Conservation (phyloP, 2,888 invertebrate genomes). For the Dolichopus griseipennis region DNA sequence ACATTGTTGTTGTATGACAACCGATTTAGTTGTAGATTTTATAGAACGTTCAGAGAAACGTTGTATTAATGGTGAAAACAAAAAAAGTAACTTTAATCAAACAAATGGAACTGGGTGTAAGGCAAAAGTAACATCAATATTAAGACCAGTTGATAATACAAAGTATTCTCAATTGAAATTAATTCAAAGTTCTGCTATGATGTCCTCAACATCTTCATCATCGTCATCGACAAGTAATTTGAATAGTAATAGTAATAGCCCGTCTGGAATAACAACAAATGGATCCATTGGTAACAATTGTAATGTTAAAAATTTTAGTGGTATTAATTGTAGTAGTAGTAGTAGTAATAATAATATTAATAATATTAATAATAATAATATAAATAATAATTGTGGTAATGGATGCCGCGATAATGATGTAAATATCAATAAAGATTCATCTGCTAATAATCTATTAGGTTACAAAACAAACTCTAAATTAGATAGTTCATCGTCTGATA, state of each 20-base stretch:
- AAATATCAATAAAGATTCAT: conserved; percentile 22
- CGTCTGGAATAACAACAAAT: conserved; percentile 8
- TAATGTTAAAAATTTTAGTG: too few species aligned
- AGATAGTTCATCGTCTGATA: conserved; percentile 35
- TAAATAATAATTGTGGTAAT: conserved; percentile 28
- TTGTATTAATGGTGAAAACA: conserved; percentile 14
- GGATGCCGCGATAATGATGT: conserved; percentile 30
- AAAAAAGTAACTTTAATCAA: background rate
- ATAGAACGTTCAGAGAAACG: conserved; percentile 65
- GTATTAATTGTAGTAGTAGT: conserved; percentile 11
- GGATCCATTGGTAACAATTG: background rate
- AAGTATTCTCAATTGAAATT: conserved; percentile 40
- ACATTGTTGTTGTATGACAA: conserved; percentile 87
- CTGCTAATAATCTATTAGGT: background rate
- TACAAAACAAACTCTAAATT: conserved; percentile 29
- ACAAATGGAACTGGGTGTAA: conserved; percentile 15
- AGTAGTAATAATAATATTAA: conserved; percentile 5
- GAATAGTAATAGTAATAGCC: conserved; percentile 15
- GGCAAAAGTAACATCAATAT: conserved; percentile 31
- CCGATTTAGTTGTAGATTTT: conserved; percentile 82
- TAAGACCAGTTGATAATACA: conserved; percentile 39
- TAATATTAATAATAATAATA: conserved; percentile 19
- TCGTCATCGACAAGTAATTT: conserved; percentile 2
- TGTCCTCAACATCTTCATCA: background rate
- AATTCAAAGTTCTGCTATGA: conserved; percentile 30